phyloP scores from a whole-genome alignment of 2,797 vertebrate genomes.

The Anguilla obscura region DNA sequence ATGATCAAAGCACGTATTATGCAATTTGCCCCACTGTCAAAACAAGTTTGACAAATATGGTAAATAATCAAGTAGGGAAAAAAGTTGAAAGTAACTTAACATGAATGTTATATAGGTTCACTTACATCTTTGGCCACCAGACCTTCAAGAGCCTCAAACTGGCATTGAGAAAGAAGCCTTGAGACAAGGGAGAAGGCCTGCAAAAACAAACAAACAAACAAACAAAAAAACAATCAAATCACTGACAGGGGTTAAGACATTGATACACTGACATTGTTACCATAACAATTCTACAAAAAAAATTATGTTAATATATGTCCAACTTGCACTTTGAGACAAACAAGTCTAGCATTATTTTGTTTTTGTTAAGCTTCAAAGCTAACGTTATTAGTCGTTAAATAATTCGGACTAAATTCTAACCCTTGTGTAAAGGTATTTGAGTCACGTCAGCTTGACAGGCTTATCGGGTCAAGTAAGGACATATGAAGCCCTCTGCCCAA shows the following conservation, averaged over 20 bases:
- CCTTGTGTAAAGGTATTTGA: background rate
- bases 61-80: background rate
- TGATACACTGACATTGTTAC: too few species aligned
- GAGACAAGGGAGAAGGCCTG: constrained; percentile 92
- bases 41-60: background rate
- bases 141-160: constrained; percentile 86
- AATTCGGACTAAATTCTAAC: background rate
- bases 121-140: constrained; percentile 89
- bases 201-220: constrained; percentile 20
- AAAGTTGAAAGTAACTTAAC: background rate
- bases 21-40: background rate
- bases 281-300: background rate
- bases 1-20: background rate
- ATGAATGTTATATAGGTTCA: constrained; percentile 24
- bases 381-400: background rate
- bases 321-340: background rate
- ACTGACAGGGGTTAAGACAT: background rate
- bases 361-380: background rate
- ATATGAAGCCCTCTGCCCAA: background rate
- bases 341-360: background rate
- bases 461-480: background rate
- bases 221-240: constrained; percentile 14
- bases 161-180: constrained; percentile 80
- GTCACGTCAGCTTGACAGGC: background rate
- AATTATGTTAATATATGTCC: background rate